Evolutionary conservation across 1,140 invertebrate species (phyloP), one percentile per base, ranked within the genome.

Genomic region (Trichonephila clavata): DNA sequence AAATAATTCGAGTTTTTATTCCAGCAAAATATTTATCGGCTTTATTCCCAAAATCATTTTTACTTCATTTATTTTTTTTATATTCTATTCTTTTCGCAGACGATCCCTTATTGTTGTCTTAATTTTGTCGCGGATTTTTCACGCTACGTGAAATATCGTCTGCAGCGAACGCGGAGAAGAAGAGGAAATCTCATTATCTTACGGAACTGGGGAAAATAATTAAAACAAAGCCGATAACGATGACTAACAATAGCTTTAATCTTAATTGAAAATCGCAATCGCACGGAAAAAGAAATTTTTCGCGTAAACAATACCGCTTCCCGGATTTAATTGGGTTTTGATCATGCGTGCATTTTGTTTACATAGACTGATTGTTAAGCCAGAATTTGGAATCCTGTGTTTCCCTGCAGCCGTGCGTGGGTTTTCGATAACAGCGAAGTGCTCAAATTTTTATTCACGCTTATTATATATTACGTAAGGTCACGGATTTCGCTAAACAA

Each of bases 151-250:
- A 89, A 89, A 71, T 89, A 89, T 89, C 87, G 87, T 89, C 87
- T 89, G 89, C 68, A 68, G 88, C 50, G 27, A 32, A 27, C 24
- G 68, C 68, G n/a, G 59, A 63, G 84, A 86, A 39, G 50, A 32
- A 63, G 88, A 50, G 63, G 71, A 90, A 93, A 93, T 93, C 92
- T 93, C 92, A 93, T 93, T 93, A 93, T 93, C 86, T 86, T 86
- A 92, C 91, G 83, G 91, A 92, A 86, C 92, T 60, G 65, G 65
- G 86, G 92, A 93, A 93, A 93, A 93, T 93, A 93, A 93, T 93
- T 93, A 93, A 93, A 93, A 93, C 92, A 93, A 93, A 93, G 92
- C 92, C 92, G 92, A 93, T 93, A 93, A 93, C 92, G 92, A 93
- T 93, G 92, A 93, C 92, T 93, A 93, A 93, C 92, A 93, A 93